phyloP scores from a whole-genome alignment of 2,888 invertebrate species.

The Erynnis tages region DNA sequence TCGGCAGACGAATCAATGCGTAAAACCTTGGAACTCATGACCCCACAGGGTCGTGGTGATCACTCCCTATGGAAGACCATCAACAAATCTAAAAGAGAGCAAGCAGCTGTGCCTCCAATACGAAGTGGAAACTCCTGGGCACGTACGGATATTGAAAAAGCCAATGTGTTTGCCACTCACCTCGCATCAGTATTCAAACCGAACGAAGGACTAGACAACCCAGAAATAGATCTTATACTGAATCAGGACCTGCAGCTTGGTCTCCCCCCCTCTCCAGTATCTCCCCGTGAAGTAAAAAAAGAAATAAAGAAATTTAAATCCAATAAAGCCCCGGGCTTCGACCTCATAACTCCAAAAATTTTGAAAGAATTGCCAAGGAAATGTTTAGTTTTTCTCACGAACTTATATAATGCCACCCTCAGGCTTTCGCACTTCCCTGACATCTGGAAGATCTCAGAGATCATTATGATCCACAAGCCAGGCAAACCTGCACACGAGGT shows the following conservation, averaged over 20 bases:
- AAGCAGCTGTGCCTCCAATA: not conserved
- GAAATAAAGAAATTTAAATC: not conserved
- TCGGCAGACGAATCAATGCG: not conserved
- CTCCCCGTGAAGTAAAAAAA: conserved; percentile 3
- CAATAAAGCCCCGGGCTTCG: conserved; percentile 1
- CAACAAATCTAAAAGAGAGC: not conserved
- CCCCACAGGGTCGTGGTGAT: not conserved
- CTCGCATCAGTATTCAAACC: conserved; percentile 14
- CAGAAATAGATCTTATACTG: not conserved
- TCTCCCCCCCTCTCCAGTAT: not conserved
- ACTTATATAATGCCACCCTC: conserved; percentile 1
- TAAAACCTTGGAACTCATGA: not conserved
- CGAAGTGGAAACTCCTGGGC: conserved; percentile 5
- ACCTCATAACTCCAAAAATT: conserved; percentile 17
- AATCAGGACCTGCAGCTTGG: not conserved
- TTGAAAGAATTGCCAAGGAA: conserved; percentile 11
- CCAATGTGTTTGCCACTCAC: conserved; percentile 20
- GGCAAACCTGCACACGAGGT: conserved; percentile 32
- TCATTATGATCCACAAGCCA: conserved; percentile 34
- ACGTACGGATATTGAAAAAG: conserved; percentile 11
- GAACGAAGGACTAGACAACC: not conserved
- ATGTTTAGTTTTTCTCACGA: not conserved
- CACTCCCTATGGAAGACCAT: conserved; percentile 19
- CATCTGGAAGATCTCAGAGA: conserved; percentile 33
- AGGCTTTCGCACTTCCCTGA: conserved; percentile 3